These are phyloP conservation scores for Marcusenius ussheri DNA, from an alignment of 2,113 vertebrate genomes.

Conservation along the genomic window DNA sequence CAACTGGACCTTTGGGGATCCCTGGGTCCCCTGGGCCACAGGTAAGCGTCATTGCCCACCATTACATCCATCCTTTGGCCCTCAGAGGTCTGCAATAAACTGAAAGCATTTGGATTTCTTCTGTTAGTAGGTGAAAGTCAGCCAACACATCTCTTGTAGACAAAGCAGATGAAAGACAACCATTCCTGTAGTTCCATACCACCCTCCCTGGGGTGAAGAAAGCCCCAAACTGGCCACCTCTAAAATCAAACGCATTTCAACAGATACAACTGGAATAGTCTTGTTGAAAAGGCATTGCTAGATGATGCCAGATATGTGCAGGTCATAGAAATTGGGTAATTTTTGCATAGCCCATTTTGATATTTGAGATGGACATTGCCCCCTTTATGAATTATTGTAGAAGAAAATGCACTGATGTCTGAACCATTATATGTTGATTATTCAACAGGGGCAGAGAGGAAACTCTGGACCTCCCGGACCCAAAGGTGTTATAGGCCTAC, in stretches of 20 bases:
- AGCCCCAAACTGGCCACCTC: neutral
- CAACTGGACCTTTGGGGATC: slow-evolving; percentile 37
- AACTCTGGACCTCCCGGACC: slow-evolving; percentile 13
- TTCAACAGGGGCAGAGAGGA: slow-evolving; percentile 24
- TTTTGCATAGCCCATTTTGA: neutral
- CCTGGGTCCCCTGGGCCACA: slow-evolving; percentile 48
- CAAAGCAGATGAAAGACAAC: neutral
- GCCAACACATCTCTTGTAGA: neutral
- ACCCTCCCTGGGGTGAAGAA: neutral
- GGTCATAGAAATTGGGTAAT: neutral
- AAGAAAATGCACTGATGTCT: neutral
- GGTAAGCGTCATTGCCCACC: slow-evolving; percentile 35
- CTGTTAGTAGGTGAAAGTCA: neutral
- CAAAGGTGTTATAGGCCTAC: slow-evolving; percentile 11
- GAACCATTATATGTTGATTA: neutral
- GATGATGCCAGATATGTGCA: neutral
- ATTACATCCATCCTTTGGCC: neutral
- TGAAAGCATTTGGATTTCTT: neutral
- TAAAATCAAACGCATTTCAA: neutral
- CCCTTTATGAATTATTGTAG: neutral
- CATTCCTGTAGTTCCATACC: neutral
- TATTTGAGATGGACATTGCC: neutral
- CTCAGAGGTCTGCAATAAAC: neutral
- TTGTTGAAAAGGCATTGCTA: neutral
- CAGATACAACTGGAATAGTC: neutral